phyloP scores from a whole-genome alignment of 2,797 vertebrate genomes.

The Borostomias antarcticus region DNA sequence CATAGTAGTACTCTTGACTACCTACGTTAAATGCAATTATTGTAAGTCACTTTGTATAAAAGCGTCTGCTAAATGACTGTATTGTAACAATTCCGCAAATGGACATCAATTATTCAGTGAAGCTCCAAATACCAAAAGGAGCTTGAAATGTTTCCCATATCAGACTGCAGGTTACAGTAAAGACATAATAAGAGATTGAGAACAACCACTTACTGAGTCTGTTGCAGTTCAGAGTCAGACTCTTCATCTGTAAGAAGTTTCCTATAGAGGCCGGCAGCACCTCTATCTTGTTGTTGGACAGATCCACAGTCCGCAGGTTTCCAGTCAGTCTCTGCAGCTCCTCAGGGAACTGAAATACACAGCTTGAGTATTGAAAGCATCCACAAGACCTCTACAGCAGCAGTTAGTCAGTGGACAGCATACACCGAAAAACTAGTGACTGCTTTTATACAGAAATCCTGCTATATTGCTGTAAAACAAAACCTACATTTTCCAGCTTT shows the following conservation, averaged over 20 bases:
- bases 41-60: too few species aligned
- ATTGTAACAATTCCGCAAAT: neutral
- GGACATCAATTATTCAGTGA: neutral
- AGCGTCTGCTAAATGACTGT: neutral
- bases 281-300: conserved; percentile 93
- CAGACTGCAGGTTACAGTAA: neutral
- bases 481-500: too few species aligned
- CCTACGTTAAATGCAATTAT: too few species aligned
- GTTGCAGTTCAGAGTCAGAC: conserved; percentile 89
- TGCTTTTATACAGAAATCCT: too few species aligned
- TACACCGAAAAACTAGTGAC: too few species aligned
- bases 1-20: too few species aligned
- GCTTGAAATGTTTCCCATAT: neutral
- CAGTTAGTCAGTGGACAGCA: too few species aligned
- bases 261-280: conserved; percentile 84
- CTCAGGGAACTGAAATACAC: conserved; percentile 85
- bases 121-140: neutral
- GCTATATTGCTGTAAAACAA: too few species aligned
- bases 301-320: conserved; percentile 91
- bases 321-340: conserved; percentile 88
- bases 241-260: conserved; percentile 89
- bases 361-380: neutral
- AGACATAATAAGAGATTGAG: neutral
- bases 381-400: neutral
- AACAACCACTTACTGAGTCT: conserved; percentile 81